Conservation (phyloP, 2,113 vertebrate genomes). For the Morone chrysops region DNA sequence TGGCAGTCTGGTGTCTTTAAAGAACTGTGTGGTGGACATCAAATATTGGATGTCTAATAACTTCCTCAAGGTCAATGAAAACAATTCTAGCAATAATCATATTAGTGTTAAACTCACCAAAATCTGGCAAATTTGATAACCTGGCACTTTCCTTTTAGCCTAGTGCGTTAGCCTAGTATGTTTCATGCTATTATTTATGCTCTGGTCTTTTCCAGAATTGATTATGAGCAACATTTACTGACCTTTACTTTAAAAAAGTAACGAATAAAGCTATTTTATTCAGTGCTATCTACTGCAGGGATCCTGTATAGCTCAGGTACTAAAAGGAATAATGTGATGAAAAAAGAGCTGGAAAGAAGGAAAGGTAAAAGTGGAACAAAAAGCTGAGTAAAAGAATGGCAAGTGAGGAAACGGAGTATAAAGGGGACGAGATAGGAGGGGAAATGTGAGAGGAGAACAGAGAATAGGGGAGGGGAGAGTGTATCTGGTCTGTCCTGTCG, state of each 20-base stretch:
- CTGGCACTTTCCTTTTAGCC: background rate
- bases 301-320: background rate
- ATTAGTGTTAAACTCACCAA: background rate
- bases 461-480: constrained; percentile 46
- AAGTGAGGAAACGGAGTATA: constrained; percentile 27
- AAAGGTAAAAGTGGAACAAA: constrained; percentile 17
- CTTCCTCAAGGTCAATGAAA: background rate
- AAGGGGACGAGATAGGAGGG: constrained; percentile 33
- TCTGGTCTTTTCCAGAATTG: background rate
- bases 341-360: background rate
- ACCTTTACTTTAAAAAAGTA: too few relatives aligned
- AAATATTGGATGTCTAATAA: background rate
- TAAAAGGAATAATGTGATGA: background rate
- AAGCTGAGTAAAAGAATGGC: constrained; percentile 16
- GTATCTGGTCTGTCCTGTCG: constrained; percentile 57
- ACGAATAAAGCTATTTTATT: background rate
- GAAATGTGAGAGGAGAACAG: constrained; percentile 56
- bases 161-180: too few relatives aligned
- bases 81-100: background rate
- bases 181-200: background rate
- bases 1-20: background rate
- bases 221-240: too few relatives aligned
- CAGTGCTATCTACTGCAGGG: background rate
- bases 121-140: too few relatives aligned
- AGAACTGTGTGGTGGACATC: background rate